Evolutionary conservation across 1,140 invertebrate species (phyloP), one percentile per base, ranked within the genome.

Genomic region (Tetramorium parvispinum): DNA sequence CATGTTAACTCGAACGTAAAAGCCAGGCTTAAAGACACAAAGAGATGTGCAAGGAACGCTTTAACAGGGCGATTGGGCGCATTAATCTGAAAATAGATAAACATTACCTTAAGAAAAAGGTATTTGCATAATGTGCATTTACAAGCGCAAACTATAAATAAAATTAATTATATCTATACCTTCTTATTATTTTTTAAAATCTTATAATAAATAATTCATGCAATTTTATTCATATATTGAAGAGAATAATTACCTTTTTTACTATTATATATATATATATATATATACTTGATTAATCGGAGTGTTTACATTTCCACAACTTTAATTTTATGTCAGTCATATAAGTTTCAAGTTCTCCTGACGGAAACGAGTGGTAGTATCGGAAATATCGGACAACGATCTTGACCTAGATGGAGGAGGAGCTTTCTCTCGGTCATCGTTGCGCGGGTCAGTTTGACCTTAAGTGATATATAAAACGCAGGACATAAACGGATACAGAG

Each of bases 401-500:
- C 79, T 75, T 83, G 79, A 83, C 40, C 68, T 75, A 75, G 68
- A 40, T 46, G 8, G 37, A 71, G 46, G 16, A 51, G 68, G n/a
- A 75, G 46, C 86, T 87, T 85, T 85, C 75, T 71, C 71, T 71
- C 55, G 88, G 85, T 81, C 61, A 87, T 89, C 85, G 76, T 93
- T 92, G 93, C 87, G 91, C 88, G 83, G 90, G 92, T 92, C 93
- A 93, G 91, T 93, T 83, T 90, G 90, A 85, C 83, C 77, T 87
- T 85, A 71, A 86, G 11, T 1, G 32, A 68, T 59, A 75, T 65
- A 88, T 49, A 51, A 49, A 49, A 75, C 71, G 75, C 10, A 70
- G 57, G 85, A 76, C 70, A 89, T 77, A 85, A 89, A 32, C 21
- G 73, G 83, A 89, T 89, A 78, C 63, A n/a, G 59, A 79, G 82